Percentiles rank a stretch among this genome's conserved stretches.
These are phyloP conservation scores for Danaus plexippus DNA, from an alignment of 1,140 invertebrate genomes.

Conservation along the genomic window DNA sequence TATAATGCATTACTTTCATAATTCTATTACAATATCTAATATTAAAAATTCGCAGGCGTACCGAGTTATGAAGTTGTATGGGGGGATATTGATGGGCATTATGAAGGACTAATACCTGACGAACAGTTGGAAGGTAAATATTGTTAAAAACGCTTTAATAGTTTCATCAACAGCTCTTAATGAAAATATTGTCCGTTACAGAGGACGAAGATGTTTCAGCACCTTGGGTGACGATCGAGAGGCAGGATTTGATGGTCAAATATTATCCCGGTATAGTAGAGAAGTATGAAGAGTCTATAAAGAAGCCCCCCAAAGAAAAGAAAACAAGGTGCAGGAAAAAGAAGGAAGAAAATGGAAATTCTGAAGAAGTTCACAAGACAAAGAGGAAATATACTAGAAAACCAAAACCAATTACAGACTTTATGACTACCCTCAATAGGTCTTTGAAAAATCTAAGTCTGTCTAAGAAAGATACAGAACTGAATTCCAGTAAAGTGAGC, in stretches of 20 bases:
- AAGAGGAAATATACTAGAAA: constrained; percentile 59
- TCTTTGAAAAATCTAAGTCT: constrained; percentile 45
- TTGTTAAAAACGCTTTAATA: not conserved
- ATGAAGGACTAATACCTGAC: constrained; percentile 74
- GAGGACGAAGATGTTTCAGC: constrained; percentile 64
- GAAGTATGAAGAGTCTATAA: constrained; percentile 68
- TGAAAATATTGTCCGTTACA: constrained; percentile 30
- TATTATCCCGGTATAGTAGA: constrained; percentile 79
- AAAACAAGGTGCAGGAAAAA: constrained; percentile 61
- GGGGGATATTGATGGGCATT: constrained; percentile 72
- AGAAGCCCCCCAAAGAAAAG: constrained; percentile 71
- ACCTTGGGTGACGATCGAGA: constrained; percentile 78
- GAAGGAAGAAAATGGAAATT: constrained; percentile 41
- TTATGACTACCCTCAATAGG: constrained; percentile 30
- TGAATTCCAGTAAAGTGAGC: constrained; percentile 44
- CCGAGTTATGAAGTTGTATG: constrained; percentile 82
- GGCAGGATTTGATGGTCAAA: constrained; percentile 74
- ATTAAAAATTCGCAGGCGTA: constrained; percentile 59
- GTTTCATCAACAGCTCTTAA: not conserved
- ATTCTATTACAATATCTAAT: constrained; percentile 2
- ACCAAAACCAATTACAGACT: constrained; percentile 38
- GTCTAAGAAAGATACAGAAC: constrained; percentile 29
- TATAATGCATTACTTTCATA: not conserved
- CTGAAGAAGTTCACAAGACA: constrained; percentile 46
- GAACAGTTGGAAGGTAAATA: constrained; percentile 64